Percentiles rank a stretch among this genome's conserved stretches.
Evolutionary conservation across 2,888 invertebrate genomes (phyloP).

Genomic region (Coenonympha glycerion): DNA sequence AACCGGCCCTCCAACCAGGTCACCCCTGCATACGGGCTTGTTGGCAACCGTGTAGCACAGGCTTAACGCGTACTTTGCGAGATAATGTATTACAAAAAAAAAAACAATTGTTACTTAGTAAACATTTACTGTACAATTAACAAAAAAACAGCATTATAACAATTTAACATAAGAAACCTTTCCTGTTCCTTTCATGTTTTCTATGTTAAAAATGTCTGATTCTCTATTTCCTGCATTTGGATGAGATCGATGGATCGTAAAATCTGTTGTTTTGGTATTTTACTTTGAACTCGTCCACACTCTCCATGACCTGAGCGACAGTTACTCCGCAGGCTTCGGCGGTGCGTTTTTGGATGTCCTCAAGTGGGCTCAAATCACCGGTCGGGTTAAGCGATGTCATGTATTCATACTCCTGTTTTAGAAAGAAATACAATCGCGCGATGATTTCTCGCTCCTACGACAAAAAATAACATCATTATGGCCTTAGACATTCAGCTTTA

Average conservation of each 20-base stretch:
- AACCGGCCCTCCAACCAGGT: too few species aligned
- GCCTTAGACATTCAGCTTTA: too few species aligned
- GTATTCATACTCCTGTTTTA: background rate
- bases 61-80: too few species aligned
- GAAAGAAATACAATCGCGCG: background rate
- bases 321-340: slow-evolving; percentile 1
- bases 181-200: too few species aligned
- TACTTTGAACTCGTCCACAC: background rate
- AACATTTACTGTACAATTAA: too few species aligned
- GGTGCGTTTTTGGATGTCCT: background rate
- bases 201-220: too few species aligned
- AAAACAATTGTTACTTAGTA: too few species aligned
- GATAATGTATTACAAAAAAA: too few species aligned
- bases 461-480: background rate
- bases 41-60: too few species aligned
- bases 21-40: too few species aligned
- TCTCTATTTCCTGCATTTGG: background rate
- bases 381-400: background rate
- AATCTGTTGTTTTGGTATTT: background rate
- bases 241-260: background rate
- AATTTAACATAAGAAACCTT: too few species aligned
- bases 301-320: background rate
- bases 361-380: slow-evolving; percentile 3
- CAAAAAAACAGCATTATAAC: too few species aligned
- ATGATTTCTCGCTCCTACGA: slow-evolving; percentile 5